phyloP scores from a whole-genome alignment of 2,888 invertebrate species.

The Cephus pulcher region DNA sequence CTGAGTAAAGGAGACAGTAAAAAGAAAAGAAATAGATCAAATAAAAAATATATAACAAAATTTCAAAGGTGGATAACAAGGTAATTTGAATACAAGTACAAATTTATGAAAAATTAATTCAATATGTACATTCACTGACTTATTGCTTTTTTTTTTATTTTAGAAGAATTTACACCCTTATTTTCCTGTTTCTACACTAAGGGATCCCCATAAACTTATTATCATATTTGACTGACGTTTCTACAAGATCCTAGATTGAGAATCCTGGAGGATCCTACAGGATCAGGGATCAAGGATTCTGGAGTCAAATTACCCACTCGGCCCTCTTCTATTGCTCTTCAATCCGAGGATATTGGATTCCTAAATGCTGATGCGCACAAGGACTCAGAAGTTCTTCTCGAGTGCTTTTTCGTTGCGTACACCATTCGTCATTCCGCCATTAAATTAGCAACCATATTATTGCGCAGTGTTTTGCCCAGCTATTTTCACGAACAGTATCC shows the following conservation, averaged over 20 bases:
- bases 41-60: conserved; percentile 20
- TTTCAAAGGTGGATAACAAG: not conserved
- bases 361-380: conserved; percentile 46
- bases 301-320: conserved; percentile 55
- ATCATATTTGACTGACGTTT: no score
- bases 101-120: no score
- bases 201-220: no score
- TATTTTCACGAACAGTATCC: no score
- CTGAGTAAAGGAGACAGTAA: conserved; percentile 29
- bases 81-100: no score
- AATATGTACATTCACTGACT: no score
- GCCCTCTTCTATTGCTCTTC: conserved; percentile 30
- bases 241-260: not conserved
- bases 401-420: no score
- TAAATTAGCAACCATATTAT: no score
- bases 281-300: conserved; percentile 30
- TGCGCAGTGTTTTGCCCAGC: no score
- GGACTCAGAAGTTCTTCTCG: not conserved
- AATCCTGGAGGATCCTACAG: not conserved
- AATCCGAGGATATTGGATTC: conserved; percentile 55
- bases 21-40: conserved; percentile 10
- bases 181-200: conserved; percentile 31
- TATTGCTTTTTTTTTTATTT: conserved; percentile 19
- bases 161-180: conserved; percentile 41
- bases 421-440: no score